These are phyloP conservation scores for Elymnias hypermnestra DNA, from an alignment of 1,140 invertebrate species.

Conservation along the genomic window DNA sequence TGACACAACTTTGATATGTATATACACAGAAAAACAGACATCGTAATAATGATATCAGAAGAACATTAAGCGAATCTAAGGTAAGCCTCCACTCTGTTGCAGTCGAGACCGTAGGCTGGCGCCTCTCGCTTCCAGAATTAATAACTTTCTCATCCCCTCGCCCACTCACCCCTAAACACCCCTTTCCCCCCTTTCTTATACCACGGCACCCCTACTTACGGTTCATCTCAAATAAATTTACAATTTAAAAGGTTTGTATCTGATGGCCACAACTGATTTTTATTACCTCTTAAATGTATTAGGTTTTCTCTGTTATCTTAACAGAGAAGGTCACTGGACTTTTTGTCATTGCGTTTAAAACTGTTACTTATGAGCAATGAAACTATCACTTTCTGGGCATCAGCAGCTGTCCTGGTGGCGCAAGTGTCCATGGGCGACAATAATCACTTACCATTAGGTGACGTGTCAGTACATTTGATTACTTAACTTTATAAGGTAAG, in stretches of 20 bases:
- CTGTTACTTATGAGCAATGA: too few species aligned
- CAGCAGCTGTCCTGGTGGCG: too few species aligned
- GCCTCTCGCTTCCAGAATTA: conserved; percentile 72
- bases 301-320: too few species aligned
- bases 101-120: conserved; percentile 66
- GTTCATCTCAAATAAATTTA: conserved; percentile 20
- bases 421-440: too few species aligned
- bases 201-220: conserved; percentile 38
- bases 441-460: too few species aligned
- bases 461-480: too few species aligned
- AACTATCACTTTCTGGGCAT: too few species aligned
- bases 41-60: conserved; percentile 60
- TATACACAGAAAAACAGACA: conserved; percentile 19
- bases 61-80: conserved; percentile 67
- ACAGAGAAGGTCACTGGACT: not conserved
- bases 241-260: not conserved
- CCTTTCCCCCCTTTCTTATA: conserved; percentile 33
- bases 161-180: conserved; percentile 22
- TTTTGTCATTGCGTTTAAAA: not conserved
- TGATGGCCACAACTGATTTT: too few species aligned
- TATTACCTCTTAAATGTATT: too few species aligned
- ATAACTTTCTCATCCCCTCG: conserved; percentile 62
- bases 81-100: conserved; percentile 67
- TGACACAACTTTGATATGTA: too few species aligned
- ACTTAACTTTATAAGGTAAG: too few species aligned